Evolutionary conservation across 2,888 invertebrate species (phyloP), one percentile per base, ranked within the genome.

Genomic region (Slavum lentiscoides): DNA sequence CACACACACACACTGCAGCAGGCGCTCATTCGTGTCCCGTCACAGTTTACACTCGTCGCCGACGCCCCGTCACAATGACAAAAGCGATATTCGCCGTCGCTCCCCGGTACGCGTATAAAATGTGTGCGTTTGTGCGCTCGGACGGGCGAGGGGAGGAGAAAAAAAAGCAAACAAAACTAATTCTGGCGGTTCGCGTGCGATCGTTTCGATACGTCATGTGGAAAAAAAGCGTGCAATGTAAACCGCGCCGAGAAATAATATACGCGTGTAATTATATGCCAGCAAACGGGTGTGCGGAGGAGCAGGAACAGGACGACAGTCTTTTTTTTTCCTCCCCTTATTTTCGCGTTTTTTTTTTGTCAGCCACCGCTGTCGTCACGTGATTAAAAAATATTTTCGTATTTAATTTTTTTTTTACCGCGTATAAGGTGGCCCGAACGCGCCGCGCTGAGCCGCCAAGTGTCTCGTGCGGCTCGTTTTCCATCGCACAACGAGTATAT

Each of bases 111-210:
- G 4, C 30, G 30, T 30, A 30, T 30, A 30, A 30, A 30, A 30
- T 4, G 30, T 5, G n/a, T 19, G 30, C 37, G 11, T 64, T 30
- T 49, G 67, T 23, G 15, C 43, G 8, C 30, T 30, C 30, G 30
- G n/a, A 74, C n/a, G 49, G 53, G 49, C 4, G 70, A 19, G 30
- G 49, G 49, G 62, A 62, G 49, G 19, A 15, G 61, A 23, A 21
- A 61, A n/a, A 30, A 23, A 49, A 49, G 43, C 30, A 62, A 66
- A 72, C 43, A 58, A 68, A 77, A 69, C 77, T 70, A 77, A 77
- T 77, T 77, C 61, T 30, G 43, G 8, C 39, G 69, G 77, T 77
- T 77, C 61, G 77, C 77, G 77, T 77, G 77, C 77, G 62, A 77
- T 77, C 77, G 66, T 74, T 74, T 74, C 64, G 74, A 55, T 55